Base-by-base conservation (phyloP, 2,113 vertebrate genomes). In the Willisornis vidua region DNA sequence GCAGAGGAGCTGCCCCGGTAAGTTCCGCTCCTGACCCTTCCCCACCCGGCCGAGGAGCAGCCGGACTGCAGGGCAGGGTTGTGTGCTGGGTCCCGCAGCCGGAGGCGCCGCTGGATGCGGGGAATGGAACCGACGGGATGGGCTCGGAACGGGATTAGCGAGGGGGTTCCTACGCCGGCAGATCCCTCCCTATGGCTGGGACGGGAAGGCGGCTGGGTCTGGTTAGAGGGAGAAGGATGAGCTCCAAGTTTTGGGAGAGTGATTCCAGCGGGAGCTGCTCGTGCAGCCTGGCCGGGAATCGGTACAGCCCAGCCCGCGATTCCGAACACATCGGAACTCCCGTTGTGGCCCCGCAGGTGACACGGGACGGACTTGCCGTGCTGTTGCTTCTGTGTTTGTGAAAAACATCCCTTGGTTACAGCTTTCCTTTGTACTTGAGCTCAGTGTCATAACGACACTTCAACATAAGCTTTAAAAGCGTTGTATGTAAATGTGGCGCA, bases 1-100 rank as follows among this genome's bases (percentile, higher is more conserved):
- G 96, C 90, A 74, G 94, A 35, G 95, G 54, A 45, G 73, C 46
- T 12, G 73, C 59, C 74, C 59, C 4, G 97, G 98, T 98, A 83
- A 98, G 98, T 97, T 18, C 29, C 51, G 52, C 83, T 93, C 80
- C 22, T n/a, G 35, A 17, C 89, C 41, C 17, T 89, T 67, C 37
- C 57, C 46, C 33, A 33, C 48, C 25, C 77, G 22, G 41, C 51
- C 65, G 65, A 73, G 54, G 75, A 77, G 43, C 35, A 7, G 25
- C 41, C n/a, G 48, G 70, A 8, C 41, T 45, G 33, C 18, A 13
- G 2, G 77, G 71, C 85, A 89, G 84, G 79, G 37, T 8, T 4
- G 39, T 5, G 35, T 2, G 14, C 37, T 2, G 31, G 15, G 39
- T 19, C 76, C 31, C 43, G 14, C 25, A 51, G 35, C n/a, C 29